Conservation (phyloP, 2,113 vertebrate genomes). For the Lamprotornis superbus region DNA sequence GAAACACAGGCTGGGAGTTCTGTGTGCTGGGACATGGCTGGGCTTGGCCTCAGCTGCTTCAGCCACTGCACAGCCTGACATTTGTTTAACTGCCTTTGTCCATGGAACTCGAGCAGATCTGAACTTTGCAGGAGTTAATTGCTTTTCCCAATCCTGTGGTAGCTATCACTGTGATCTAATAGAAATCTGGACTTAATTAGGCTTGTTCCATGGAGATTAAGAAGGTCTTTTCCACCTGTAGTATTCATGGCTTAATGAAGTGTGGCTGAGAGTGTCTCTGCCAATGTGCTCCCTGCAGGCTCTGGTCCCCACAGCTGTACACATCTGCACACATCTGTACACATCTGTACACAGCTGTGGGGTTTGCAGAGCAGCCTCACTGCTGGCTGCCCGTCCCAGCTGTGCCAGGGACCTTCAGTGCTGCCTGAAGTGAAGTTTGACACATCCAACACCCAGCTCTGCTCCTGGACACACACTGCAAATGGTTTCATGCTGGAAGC, state of each 20-base stretch:
- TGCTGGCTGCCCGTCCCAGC: fast-evolving
- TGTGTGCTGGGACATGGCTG: not conserved
- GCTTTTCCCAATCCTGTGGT: not conserved
- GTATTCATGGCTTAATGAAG: not conserved
- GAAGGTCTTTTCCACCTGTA: not conserved
- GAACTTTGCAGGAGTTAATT: constrained; percentile 22
- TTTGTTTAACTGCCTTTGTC: not conserved
- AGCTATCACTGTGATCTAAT: not conserved
- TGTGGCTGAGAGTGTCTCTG: not conserved
- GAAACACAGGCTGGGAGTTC: not conserved
- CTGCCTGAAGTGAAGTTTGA: fast-evolving
- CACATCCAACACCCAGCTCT: fast-evolving
- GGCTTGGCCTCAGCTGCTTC: not conserved
- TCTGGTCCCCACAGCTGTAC: fast-evolving
- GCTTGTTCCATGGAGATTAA: not conserved
- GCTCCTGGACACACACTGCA: fast-evolving
- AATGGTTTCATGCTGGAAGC: fast-evolving
- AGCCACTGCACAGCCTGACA: not conserved
- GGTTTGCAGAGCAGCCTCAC: fast-evolving
- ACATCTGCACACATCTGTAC: not conserved
- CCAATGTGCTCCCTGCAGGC: fast-evolving
- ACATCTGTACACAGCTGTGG: not conserved
- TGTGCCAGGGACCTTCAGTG: fast-evolving
- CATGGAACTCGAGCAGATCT: fast-evolving
- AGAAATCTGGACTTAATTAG: not conserved